These are phyloP conservation scores for Podarcis lilfordi DNA, from an alignment of 2,797 vertebrate genomes.

Conservation along the genomic window DNA sequence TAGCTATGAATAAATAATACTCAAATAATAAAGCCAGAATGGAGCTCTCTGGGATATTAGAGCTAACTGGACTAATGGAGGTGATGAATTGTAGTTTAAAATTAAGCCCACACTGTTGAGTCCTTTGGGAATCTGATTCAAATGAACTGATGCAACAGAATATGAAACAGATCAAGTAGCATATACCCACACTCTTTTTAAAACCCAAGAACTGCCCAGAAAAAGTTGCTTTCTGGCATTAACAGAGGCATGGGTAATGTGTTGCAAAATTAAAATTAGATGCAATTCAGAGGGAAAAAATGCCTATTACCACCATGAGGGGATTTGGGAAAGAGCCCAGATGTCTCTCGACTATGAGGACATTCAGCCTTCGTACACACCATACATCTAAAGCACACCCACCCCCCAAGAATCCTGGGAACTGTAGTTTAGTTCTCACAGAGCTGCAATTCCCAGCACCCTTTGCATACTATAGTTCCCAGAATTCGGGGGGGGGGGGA, in stretches of 20 bases:
- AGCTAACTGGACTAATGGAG: background rate
- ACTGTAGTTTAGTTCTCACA: no score
- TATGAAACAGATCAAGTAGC: background rate
- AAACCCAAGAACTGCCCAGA: background rate
- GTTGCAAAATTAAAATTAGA: constrained; percentile 1
- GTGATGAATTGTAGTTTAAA: background rate
- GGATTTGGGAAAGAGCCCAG: background rate
- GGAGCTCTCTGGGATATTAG: background rate
- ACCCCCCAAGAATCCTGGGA: no score
- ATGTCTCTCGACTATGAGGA: background rate
- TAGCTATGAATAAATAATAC: background rate
- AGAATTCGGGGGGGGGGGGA: no score
- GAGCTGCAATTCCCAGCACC: no score
- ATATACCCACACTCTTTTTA: background rate
- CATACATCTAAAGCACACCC: no score
- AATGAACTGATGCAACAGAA: background rate
- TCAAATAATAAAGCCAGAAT: background rate
- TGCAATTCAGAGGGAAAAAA: background rate
- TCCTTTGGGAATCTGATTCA: background rate
- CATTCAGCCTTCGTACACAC: background rate
- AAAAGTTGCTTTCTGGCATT: background rate
- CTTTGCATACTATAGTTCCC: no score
- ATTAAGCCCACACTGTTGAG: background rate
- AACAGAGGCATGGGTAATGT: background rate
- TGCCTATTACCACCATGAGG: background rate